A percentile compares a stretch with the other conserved stretches of the same genome.
Evolutionary conservation across 2,797 vertebrate genomes (phyloP).

Genomic region (Pangasius krempfi): DNA sequence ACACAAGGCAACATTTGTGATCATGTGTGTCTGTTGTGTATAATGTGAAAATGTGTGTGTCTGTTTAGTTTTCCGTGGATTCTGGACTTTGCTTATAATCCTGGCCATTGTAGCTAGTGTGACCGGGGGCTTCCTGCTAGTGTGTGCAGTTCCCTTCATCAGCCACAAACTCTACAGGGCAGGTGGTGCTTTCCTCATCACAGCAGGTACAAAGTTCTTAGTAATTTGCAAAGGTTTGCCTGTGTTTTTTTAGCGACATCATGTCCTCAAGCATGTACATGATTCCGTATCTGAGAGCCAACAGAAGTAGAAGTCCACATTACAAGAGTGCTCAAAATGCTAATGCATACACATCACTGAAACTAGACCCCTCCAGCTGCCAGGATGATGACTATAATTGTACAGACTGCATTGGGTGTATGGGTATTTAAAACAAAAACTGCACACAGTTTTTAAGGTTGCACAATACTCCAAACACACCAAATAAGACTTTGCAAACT

Average conservation of each 20-base stretch:
- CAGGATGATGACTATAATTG: neutral
- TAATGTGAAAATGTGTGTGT: conserved; percentile 13
- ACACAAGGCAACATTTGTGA: no score
- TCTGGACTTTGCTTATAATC: conserved; percentile 85
- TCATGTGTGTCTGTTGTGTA: no score
- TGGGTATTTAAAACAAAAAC: neutral
- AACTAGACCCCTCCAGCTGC: conserved; percentile 22
- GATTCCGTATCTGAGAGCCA: neutral
- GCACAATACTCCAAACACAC: neutral
- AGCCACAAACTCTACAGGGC: conserved; percentile 78
- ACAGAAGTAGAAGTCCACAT: conserved; percentile 22
- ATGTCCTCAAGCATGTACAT: conserved; percentile 7
- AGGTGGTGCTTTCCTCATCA: conserved; percentile 81
- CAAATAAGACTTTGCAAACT: neutral
- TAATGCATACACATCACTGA: neutral
- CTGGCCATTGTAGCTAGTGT: conserved; percentile 74
- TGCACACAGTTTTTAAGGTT: neutral
- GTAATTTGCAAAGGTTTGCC: neutral
- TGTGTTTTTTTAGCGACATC: neutral
- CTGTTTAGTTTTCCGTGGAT: conserved; percentile 83
- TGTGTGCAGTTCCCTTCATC: conserved; percentile 83
- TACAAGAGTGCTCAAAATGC: conserved; percentile 12
- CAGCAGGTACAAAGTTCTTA: conserved; percentile 75
- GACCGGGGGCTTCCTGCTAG: conserved; percentile 79
- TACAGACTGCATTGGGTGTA: neutral